Base-by-base conservation (phyloP, 2,113 vertebrate genomes). In the Coreoperca whiteheadi region DNA sequence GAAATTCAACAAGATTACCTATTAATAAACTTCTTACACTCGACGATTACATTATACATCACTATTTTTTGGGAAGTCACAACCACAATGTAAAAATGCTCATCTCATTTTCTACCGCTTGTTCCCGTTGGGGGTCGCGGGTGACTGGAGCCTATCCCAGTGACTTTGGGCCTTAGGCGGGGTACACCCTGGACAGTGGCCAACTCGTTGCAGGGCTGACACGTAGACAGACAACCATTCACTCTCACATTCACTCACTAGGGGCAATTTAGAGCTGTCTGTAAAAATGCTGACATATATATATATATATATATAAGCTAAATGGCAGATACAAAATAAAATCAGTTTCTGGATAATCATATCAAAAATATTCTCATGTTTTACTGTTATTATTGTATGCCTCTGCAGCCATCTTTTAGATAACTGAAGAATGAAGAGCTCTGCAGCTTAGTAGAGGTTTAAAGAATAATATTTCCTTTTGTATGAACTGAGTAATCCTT, bases 321-420 rank as follows among this genome's bases (percentile, higher is more conserved):
- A 65, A 61, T 14, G 23, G 28, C 39, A 85, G 30, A 48, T 14
- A 46, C 16, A 46, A 46, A 46, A 16, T 46, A 34, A 72, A 67
- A 68, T 71, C 28, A 46, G 8, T 46, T 9, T 77, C 32, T 32
- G 14, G 8, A 63, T 23, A 57, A 72, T 65, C 48, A 23, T 1
- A 81, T 66, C 14, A 25, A 15, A 75, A 48, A 4, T n/a, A 59
- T 51, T 76, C 23, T 72, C 18, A 51, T 25, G 32, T 57, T 30
- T 64, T 11, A 37, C 48, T 56, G 5, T 34, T 57, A 23, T 57
- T 32, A 56, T 63, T 59, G 15, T 37, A n/a, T 68, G 73, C 20
- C 23, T 77, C 43, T 77, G 20, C 53, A 53, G 41, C 8, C 15
- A 12, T 1, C n/a, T 50, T 77, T 79, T 37, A 66, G n/a, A 69